phyloP scores from a whole-genome alignment of 2,113 vertebrate genomes.

The Donacobius atricapilla region DNA sequence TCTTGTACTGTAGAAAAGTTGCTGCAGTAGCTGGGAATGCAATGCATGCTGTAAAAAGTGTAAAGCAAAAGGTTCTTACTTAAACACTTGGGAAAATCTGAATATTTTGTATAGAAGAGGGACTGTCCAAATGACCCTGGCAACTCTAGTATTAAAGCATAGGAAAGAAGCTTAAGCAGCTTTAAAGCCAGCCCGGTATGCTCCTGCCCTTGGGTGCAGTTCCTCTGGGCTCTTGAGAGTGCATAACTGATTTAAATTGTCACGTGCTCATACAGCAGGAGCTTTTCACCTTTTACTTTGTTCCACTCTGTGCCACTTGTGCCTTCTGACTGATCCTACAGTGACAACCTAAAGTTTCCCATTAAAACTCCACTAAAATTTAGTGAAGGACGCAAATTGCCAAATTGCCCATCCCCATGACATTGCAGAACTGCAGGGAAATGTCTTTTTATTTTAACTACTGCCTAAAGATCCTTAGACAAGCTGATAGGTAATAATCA shows the following conservation, averaged over 20 bases:
- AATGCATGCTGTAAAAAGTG: background rate
- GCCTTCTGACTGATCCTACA: background rate
- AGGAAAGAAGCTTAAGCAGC: background rate
- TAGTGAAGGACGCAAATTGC: background rate
- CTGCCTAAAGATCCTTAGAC: background rate
- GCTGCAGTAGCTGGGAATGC: background rate
- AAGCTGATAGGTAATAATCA: background rate
- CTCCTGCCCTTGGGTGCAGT: background rate
- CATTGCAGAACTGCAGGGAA: background rate
- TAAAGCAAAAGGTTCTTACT: background rate
- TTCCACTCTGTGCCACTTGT: background rate
- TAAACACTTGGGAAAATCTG: background rate
- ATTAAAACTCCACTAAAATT: background rate
- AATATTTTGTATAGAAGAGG: background rate
- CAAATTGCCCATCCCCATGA: rapidly evolving
- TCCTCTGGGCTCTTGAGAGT: background rate
- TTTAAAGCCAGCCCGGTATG: background rate
- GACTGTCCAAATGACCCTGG: background rate
- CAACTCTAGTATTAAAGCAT: background rate
- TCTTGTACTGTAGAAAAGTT: background rate
- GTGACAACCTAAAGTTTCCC: background rate
- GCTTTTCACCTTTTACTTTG: background rate
- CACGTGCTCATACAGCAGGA: background rate
- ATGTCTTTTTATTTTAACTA: background rate
- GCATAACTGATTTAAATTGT: background rate